Evolutionary conservation across 2,113 vertebrate genomes (phyloP).

Genomic region (Propithecus coquereli): DNA sequence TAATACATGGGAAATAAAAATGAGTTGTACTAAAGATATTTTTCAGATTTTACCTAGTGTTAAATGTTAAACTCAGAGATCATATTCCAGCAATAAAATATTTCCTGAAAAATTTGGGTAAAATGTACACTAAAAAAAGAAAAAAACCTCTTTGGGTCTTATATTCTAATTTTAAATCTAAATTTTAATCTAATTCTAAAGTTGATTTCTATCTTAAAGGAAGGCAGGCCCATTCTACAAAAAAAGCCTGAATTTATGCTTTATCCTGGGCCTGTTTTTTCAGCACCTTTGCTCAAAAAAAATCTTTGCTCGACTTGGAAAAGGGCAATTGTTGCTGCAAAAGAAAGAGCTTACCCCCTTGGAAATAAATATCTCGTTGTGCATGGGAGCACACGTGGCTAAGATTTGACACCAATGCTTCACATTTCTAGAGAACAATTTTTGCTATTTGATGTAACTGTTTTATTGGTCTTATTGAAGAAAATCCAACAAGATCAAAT

Average conservation of each 20-base stretch:
- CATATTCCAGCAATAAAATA: not conserved
- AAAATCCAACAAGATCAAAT: constrained; percentile 3
- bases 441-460: not conserved
- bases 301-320: not conserved
- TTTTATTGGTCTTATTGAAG: not conserved
- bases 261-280: not conserved
- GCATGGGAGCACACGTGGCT: not conserved
- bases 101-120: not conserved
- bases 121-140: not conserved
- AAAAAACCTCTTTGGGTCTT: not conserved
- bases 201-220: constrained; percentile 13
- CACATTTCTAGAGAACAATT: not conserved
- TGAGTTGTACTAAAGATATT: not conserved
- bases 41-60: constrained; percentile 21
- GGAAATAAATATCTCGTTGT: not conserved
- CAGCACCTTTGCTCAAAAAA: not conserved
- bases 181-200: not conserved
- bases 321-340: not conserved
- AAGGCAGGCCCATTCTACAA: not conserved
- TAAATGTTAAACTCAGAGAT: not conserved
- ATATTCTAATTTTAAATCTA: constrained; percentile 30
- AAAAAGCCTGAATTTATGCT: not conserved
- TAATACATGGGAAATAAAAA: not conserved
- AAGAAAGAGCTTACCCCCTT: not conserved
- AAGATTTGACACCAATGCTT: not conserved